Percentiles rank a stretch among this genome's conserved stretches.
Conservation (phyloP, 2,888 invertebrate species). For the Amblyjoppa fuscipennis region DNA sequence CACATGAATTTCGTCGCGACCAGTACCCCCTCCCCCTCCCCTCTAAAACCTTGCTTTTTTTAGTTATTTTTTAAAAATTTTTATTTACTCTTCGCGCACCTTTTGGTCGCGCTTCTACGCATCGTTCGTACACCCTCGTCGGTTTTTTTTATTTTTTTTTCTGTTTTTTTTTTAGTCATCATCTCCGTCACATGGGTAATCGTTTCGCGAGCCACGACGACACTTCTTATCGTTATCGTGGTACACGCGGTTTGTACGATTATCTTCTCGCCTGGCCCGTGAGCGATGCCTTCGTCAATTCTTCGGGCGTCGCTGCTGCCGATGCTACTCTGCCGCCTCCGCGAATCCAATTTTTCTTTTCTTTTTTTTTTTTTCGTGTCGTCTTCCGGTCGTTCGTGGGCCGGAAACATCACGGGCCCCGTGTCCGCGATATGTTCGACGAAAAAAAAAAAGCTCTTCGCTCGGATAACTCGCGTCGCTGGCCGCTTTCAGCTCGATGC, state of each 20-base stretch:
- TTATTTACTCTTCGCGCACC: constrained; percentile 30
- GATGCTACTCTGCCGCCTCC: constrained; percentile 47
- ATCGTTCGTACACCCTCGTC: constrained; percentile 11
- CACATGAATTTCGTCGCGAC: constrained; percentile 85
- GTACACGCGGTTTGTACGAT: constrained; percentile 39
- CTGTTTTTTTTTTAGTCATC: constrained; percentile 25
- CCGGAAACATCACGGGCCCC: neutral
- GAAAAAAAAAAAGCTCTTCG: constrained; percentile 36
- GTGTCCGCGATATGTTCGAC: constrained; percentile 62
- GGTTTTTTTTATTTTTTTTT: constrained; percentile 17
- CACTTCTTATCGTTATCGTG: constrained; percentile 21
- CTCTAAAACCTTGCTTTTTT: constrained; percentile 18
- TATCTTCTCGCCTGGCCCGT: constrained; percentile 27
- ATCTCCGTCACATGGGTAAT: constrained; percentile 46
- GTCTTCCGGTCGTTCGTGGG: constrained; percentile 31
- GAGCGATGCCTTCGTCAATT: constrained; percentile 48
- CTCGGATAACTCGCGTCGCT: constrained; percentile 62
- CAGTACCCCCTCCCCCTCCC: constrained; percentile 2
- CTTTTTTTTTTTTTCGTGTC: constrained; percentile 15
- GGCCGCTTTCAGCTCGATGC: constrained; percentile 63
- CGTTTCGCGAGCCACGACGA: constrained; percentile 28
- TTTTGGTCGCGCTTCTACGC: constrained; percentile 56
- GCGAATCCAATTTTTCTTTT: constrained; percentile 40
- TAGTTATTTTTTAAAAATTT: constrained; percentile 44
- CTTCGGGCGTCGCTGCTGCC: constrained; percentile 51